Evolutionary conservation across 2,888 invertebrate species (phyloP), one percentile per base, ranked within the genome.

Genomic region (Limulus polyphemus): DNA sequence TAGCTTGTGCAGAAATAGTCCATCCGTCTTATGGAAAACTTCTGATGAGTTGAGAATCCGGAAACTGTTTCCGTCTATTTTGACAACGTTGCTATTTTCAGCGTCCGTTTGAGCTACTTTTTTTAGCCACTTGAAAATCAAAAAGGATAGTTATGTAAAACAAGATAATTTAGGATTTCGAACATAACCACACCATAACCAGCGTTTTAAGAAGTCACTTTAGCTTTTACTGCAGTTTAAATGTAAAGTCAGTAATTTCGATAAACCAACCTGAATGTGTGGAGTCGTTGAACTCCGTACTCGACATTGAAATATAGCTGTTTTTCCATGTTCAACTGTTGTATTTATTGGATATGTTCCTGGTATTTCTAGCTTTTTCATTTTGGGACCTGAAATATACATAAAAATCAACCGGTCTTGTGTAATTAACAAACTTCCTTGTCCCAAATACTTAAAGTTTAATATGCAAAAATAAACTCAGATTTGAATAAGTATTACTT

Each of bases 291-390:
- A 72, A 69, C 77, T 75, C 68, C 75, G 72, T 47, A 79, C 79
- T 67, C 75, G 74, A 71, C 80, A 80, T 68, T 77, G 77, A 66
- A 80, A 77, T 9, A 78, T 76, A 16, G 79, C 79, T 13, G 75
- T 75, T 10, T 74, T 75, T 2, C 79, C 79, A 56, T 72, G 70
- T 12, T 68, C 65, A 1, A 78, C 77, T 1, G 77, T 75, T 16
- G 74, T 75, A 67, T 78, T 79, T 61, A 75, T 69, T 1, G 78
- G 78, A 62, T 76, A 74, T 46, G 72, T 74, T 58, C 72, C 72
- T 50, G 72, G 69, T 47, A 76, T 69, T 62, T 71, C 70, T 55
- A 76, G 75, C 10, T 60, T 56, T 32, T 32, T 32, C 7, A 32
- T 32, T 32, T 32, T 32, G 32, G 32, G 32, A 32, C 32, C 32